Percentiles rank a stretch among this genome's conserved stretches.
Conservation (phyloP, 1,140 invertebrate species). For the Drosophila bocki region DNA sequence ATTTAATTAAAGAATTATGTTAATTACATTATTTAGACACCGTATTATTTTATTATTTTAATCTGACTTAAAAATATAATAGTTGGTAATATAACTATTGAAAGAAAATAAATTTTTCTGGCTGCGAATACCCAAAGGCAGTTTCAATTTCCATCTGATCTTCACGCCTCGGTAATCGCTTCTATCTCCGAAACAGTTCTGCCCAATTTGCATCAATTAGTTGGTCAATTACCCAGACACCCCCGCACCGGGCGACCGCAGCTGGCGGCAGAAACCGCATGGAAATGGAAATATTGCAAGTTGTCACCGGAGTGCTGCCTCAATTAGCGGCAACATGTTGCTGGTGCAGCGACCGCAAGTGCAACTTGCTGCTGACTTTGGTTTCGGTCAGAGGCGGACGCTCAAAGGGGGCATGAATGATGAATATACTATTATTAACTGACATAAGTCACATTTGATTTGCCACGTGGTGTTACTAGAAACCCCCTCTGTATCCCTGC, state of each 20-base stretch:
- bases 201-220: conserved; percentile 32
- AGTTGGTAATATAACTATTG: too few relatives aligned
- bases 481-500: neutral
- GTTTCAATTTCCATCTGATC: conserved; percentile 3
- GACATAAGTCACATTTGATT: neutral
- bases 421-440: too few relatives aligned
- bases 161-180: neutral
- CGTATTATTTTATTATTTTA: neutral
- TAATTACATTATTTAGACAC: too few relatives aligned
- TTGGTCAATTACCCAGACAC: conserved; percentile 21
- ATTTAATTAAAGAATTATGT: neutral
- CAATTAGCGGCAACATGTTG: conserved; percentile 74
- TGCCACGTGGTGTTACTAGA: neutral
- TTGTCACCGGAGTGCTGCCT: conserved; percentile 51
- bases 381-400: conserved; percentile 5
- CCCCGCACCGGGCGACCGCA: conserved; percentile 11
- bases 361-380: conserved; percentile 54
- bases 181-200: conserved; percentile 1
- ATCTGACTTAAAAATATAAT: too few relatives aligned
- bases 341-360: conserved; percentile 46
- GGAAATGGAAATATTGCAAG: conserved; percentile 37
- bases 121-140: neutral
- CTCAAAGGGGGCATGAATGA: neutral
- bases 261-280: conserved; percentile 33
- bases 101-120: neutral